Evolutionary conservation across 2,797 vertebrate species (phyloP).

Genomic region (Sarcophilus harrisii): DNA sequence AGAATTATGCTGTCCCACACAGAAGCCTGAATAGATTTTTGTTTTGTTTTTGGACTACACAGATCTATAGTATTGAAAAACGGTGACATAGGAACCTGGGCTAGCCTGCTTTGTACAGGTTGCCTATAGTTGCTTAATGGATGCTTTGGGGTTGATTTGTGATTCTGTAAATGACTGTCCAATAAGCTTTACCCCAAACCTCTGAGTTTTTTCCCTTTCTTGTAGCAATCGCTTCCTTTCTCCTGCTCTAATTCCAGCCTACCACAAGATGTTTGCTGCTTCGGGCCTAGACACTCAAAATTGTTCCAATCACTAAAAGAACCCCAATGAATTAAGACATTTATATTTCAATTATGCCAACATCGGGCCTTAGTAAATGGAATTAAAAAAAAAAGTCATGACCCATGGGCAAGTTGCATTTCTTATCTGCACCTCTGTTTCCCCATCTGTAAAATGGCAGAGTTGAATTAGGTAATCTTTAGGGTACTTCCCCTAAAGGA

Average conservation of each 20-base stretch:
- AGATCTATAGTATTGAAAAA: neutral
- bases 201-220: neutral
- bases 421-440: slow-evolving; percentile 24
- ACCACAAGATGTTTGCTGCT: neutral
- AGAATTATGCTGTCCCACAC: neutral
- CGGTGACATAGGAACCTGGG: neutral
- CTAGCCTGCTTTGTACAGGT: neutral
- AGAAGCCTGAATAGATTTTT: neutral
- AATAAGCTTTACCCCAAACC: neutral
- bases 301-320: neutral
- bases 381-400: neutral
- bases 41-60: neutral
- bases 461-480: slow-evolving; percentile 27
- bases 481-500: slow-evolving; percentile 30
- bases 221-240: neutral
- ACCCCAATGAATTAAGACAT: neutral
- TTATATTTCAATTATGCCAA: neutral
- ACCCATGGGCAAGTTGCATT: neutral
- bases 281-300: neutral
- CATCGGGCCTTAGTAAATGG: neutral
- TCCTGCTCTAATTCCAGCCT: neutral
- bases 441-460: slow-evolving; percentile 29
- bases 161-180: neutral
- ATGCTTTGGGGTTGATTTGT: neutral
- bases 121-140: neutral